Percentiles rank a stretch among this genome's conserved stretches.
Evolutionary conservation across 2,888 invertebrate species (phyloP).

Genomic region (Lamellibrachia satsuma): DNA sequence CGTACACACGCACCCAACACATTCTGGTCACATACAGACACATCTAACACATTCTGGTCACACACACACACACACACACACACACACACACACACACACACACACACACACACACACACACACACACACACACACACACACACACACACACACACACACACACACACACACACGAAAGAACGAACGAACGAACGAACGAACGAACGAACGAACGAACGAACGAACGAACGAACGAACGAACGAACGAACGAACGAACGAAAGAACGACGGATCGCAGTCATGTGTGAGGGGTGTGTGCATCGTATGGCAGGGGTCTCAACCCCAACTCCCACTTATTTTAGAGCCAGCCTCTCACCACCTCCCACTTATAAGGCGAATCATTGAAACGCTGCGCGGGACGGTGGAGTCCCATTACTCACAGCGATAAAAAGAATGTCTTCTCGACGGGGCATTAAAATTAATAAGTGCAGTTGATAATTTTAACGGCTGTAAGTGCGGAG

Average conservation of each 20-base stretch:
- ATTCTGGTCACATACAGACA: no score
- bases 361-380: neutral
- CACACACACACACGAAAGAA: no score
- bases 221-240: neutral
- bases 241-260: neutral
- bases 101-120: no score
- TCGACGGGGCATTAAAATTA: neutral
- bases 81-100: no score
- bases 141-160: no score
- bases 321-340: neutral
- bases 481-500: neutral
- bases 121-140: no score
- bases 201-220: neutral
- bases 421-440: neutral
- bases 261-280: neutral
- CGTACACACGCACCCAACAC: no score
- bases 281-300: no score
- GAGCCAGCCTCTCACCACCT: neutral
- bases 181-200: neutral
- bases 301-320: neutral
- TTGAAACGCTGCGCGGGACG: neutral
- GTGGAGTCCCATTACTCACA: neutral
- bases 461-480: neutral
- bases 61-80: no score
- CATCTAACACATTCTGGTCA: no score